Evolutionary conservation across 37 sponge, comb jelly and placozoan species (phyloP), one percentile per base, ranked within the genome.

Genomic region (Tethya wilhelma): DNA sequence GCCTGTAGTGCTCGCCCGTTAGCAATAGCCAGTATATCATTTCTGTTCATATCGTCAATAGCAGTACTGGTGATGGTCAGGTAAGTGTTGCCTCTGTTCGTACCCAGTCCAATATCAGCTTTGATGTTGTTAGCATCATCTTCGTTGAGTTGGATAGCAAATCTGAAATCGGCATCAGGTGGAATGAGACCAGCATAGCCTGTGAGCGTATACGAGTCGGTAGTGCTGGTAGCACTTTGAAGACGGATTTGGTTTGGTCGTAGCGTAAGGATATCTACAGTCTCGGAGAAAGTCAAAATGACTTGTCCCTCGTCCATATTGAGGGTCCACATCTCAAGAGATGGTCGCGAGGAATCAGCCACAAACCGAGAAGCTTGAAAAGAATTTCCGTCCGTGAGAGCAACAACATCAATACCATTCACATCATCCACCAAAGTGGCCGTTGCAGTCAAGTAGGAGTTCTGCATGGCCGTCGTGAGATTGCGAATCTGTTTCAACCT

Each of bases 371-470:
- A 59, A 0, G 56, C 89, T 29, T 41, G 85, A 1, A 96, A 46
- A 3, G 96, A 88, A 23, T 93, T 90, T 58, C 96, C 93, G 73
- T 96, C 93, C 23, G 93, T 93, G 57, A 96, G 63, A 45, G 96
- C 96, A n/a, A 84, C 62, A n/a, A 71, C 69, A 59, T 96, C 93
- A 22, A 69, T 59, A 26, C 91, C 90, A 74, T 77, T 72, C 14
- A 86, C 69, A 74, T 92, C 96, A 81, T 96, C 91, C 0, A 73
- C 93, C 7, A 87, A n/a, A 29, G 67, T 79, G 32, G 96, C 96
- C 28, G 82, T 67, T 4, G 81, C 78, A 22, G 88, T 83, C 34
- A 96, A 56, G 67, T 79, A 96, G 33, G 91, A 89, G 44, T 76
- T 79, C n/a, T 23, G 53, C 32, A 31, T 19, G 30, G 44, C 39